These are phyloP conservation scores for Diglossa cyanea DNA, from an alignment of 2,797 vertebrate genomes.

Conservation along the genomic window DNA sequence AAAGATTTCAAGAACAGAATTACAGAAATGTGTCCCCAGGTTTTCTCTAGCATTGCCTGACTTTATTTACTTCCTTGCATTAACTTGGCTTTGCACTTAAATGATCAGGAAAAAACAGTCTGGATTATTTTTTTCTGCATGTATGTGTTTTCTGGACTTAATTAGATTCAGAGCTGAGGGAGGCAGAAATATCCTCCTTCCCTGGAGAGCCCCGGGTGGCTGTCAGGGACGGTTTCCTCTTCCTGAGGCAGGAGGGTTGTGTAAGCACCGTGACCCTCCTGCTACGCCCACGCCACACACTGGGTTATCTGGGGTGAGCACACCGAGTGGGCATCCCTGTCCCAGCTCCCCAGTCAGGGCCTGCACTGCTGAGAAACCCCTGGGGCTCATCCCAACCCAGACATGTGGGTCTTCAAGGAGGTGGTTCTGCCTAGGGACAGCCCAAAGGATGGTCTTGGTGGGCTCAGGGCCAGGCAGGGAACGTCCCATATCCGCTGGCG, in stretches of 20 bases:
- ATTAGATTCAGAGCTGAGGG: conserved; percentile 33
- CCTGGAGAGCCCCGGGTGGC: neutral
- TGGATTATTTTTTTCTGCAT: neutral
- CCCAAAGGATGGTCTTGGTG: accelerated
- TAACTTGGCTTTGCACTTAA: conserved; percentile 25
- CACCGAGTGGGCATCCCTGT: neutral
- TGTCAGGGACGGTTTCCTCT: conserved; percentile 23
- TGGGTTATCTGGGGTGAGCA: neutral
- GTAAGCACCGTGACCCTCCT: neutral
- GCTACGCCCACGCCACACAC: neutral
- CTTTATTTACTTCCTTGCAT: neutral
- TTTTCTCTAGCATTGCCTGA: neutral
- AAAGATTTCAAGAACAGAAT: neutral
- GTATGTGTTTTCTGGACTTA: conserved; percentile 17
- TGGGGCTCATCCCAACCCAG: neutral
- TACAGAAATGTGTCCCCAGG: neutral
- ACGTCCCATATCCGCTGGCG: neutral
- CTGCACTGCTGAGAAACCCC: neutral
- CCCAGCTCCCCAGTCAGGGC: neutral
- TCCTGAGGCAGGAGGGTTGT: conserved; percentile 19
- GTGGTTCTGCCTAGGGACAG: neutral
- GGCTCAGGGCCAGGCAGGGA: neutral
- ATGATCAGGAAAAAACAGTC: neutral
- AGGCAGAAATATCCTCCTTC: conserved; percentile 26
- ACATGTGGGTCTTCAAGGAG: neutral